A percentile compares a stretch with the other conserved stretches of the same genome.
Conservation (phyloP, 2,888 invertebrate species). For the Cistogaster globosa region DNA sequence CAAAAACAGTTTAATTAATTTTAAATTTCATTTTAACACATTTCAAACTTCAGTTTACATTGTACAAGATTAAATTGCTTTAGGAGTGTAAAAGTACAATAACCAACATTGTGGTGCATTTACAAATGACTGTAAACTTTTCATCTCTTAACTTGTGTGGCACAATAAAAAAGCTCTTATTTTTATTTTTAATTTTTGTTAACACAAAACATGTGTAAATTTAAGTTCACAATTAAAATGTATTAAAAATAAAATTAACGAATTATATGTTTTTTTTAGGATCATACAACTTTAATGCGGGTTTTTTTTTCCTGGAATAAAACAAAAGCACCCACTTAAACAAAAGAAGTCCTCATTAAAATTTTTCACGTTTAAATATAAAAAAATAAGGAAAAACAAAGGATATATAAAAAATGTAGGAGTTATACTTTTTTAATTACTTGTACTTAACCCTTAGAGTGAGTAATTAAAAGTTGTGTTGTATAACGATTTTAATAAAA, state of each 20-base stretch:
- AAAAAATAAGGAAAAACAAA: background rate
- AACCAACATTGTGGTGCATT: background rate
- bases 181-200: background rate
- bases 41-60: background rate
- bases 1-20: background rate
- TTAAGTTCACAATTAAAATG: slow-evolving; percentile 69
- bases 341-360: slow-evolving; percentile 40
- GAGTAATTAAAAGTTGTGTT: background rate
- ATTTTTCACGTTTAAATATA: slow-evolving; percentile 16
- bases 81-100: slow-evolving; percentile 2
- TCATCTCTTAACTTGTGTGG: background rate
- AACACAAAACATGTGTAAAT: slow-evolving; percentile 53
- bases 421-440: too few relatives aligned
- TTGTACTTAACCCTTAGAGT: slow-evolving; percentile 14
- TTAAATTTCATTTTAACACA: background rate
- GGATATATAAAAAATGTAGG: background rate
- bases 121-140: slow-evolving; percentile 2
- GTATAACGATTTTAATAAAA: background rate
- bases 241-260: slow-evolving; percentile 62
- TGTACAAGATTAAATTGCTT: background rate
- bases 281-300: slow-evolving; percentile 16
- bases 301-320: background rate
- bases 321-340: background rate
- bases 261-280: background rate
- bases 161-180: background rate